phyloP scores from a whole-genome alignment of 2,797 vertebrate genomes.

The Bryconaethiops microstoma region DNA sequence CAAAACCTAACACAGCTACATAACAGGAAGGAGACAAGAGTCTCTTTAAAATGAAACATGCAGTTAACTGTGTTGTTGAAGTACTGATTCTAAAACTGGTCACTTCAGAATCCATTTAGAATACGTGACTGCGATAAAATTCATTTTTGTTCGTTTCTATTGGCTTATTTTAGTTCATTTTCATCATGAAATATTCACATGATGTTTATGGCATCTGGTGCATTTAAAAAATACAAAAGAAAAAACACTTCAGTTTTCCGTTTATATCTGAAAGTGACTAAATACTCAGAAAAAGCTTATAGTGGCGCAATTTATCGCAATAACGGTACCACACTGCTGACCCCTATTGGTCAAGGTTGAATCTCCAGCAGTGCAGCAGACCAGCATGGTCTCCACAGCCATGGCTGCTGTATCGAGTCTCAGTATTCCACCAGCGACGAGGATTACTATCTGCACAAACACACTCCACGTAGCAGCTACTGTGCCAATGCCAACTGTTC shows the following conservation, averaged over 20 bases:
- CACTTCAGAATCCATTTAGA: too few species aligned
- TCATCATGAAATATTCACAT: too few species aligned
- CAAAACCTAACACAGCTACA: too few species aligned
- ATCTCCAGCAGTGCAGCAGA: not conserved
- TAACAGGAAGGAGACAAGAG: too few species aligned
- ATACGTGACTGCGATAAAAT: too few species aligned
- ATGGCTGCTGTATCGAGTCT: constrained; percentile 12
- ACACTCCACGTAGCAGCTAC: constrained; percentile 13
- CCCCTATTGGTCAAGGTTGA: not conserved
- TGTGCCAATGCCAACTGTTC: constrained; percentile 31
- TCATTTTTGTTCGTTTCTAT: too few species aligned
- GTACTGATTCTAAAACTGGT: too few species aligned
- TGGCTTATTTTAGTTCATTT: too few species aligned
- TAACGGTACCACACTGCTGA: not conserved
- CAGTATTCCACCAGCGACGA: constrained; percentile 24
- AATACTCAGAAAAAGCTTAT: not conserved
- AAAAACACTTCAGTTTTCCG: too few species aligned
- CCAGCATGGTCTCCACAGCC: not conserved
- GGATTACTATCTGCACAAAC: constrained; percentile 29
- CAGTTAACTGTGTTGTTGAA: too few species aligned
- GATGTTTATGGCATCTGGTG: not conserved
- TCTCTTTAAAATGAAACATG: too few species aligned
- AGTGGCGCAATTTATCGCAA: not conserved
- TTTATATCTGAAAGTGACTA: not conserved
- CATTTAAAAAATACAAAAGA: not conserved